phyloP scores from a whole-genome alignment of 2,888 invertebrate species.

The Diplolepis rosae region DNA sequence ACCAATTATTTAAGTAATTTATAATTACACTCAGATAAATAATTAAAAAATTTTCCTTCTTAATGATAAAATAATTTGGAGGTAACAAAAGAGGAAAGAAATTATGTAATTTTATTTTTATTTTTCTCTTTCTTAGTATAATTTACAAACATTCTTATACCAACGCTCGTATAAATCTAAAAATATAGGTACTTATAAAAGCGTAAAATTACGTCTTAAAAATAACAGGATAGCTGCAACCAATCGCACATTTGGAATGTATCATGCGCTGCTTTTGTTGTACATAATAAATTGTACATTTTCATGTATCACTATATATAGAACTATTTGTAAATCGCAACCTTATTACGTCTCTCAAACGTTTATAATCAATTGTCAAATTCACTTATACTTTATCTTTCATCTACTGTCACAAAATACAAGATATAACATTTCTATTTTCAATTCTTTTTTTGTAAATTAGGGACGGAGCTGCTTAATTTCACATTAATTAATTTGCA shows the following conservation, averaged over 20 bases:
- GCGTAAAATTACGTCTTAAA: constrained; percentile 59
- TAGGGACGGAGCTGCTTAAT: constrained; percentile 32
- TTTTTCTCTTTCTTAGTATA: constrained; percentile 64
- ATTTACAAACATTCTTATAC: constrained; percentile 68
- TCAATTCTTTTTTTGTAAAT: neutral
- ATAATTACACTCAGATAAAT: too few relatives aligned
- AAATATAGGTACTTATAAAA: constrained; percentile 65
- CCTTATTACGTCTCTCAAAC: constrained; percentile 1
- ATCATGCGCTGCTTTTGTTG: constrained; percentile 46
- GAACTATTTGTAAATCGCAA: constrained; percentile 45
- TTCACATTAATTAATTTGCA: constrained; percentile 14
- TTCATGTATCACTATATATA: constrained; percentile 56
- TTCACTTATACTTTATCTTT: constrained; percentile 27
- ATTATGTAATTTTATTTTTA: constrained; percentile 61
- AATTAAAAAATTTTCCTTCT: neutral
- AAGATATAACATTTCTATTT: constrained; percentile 38
- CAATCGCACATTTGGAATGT: constrained; percentile 50
- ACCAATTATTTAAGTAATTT: too few relatives aligned
- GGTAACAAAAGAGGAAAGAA: constrained; percentile 15
- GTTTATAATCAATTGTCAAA: neutral
- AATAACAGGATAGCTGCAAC: constrained; percentile 62
- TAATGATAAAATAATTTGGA: too few relatives aligned
- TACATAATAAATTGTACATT: constrained; percentile 62
- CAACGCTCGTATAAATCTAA: constrained; percentile 64
- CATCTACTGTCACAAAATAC: constrained; percentile 41